Evolutionary conservation across 2,888 invertebrate species (phyloP), one percentile per base, ranked within the genome.

Genomic region (Melikaiella ostensackeni): DNA sequence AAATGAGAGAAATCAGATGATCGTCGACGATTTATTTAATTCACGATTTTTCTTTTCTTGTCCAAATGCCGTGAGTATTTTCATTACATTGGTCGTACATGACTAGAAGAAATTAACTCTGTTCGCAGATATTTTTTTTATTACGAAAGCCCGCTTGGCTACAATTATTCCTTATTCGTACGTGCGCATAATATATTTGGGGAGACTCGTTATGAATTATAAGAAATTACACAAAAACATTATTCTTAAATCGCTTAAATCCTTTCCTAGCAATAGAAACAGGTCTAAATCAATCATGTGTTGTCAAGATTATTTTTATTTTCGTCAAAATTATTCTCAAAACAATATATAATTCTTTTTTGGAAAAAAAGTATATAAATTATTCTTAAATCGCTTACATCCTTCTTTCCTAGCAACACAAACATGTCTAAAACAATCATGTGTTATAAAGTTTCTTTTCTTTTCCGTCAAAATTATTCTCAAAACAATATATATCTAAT

Each of bases 1-100:
- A 70, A 70, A 70, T 70, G 70, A 70, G 70, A 70, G 50, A 50
- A 70, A 46, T 46, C 70, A 70, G 50, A 70, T 50, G 30, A 70
- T 70, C 70, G 70, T 50, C 50, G 70, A 70, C 70, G 70, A 46
- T 70, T 70, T 70, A 70, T 70, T 70, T 50, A 50, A 50, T 70
- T 70, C 30, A 70, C 30, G 70, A 46, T 70, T 70, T 70, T 70
- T 50, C 46, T 70, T 66, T 70, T 50, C 46, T 70, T 70, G 50
- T 70, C 70, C 70, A 70, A 70, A 70, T 70, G 50, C 70, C 46
- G 70, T 50, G 70, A 70, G 70, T 70, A 70, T 70, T 70, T 70
- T 46, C 70, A 70, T 70, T 70, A 46, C 70, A 70, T 70, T 70
- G 70, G 70, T 70, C 50, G 50, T 70, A 70, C 70, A 70, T 70